These are phyloP conservation scores for Capitella teleta DNA, from an alignment of 1,140 invertebrate species.

Conservation along the genomic window DNA sequence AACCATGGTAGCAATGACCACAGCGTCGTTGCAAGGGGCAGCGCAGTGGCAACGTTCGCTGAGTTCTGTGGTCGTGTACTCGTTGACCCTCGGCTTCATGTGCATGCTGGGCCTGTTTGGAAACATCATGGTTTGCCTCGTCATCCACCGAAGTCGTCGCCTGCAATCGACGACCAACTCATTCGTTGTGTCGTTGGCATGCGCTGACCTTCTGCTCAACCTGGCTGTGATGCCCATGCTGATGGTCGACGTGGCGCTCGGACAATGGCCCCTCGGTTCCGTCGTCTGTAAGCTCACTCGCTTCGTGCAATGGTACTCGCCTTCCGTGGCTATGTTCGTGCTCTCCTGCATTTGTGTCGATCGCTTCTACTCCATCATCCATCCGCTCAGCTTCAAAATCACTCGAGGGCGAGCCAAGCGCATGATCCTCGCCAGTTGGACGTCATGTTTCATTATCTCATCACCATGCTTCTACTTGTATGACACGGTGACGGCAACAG, in stretches of 20 bases:
- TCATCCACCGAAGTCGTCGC: conserved; percentile 24
- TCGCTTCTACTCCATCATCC: conserved; percentile 30
- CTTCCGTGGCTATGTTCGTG: conserved; percentile 17
- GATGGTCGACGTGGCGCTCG: conserved; percentile 13
- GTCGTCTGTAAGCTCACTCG: conserved; percentile 23
- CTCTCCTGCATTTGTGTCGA: conserved; percentile 24
- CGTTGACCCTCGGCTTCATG: conserved; percentile 15
- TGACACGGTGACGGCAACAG: neutral
- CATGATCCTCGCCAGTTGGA: conserved; percentile 20
- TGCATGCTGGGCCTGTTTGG: conserved; percentile 20
- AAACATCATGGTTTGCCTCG: conserved; percentile 27
- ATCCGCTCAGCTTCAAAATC: conserved; percentile 31
- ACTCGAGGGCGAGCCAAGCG: conserved; percentile 26
- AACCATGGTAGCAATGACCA: no score
- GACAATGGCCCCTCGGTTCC: conserved; percentile 19
- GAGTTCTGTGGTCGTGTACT: conserved; percentile 12
- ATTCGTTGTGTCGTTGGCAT: conserved; percentile 25
- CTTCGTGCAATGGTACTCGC: conserved; percentile 19
- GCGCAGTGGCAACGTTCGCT: neutral
- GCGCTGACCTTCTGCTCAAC: conserved; percentile 17
- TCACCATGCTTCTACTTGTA: conserved; percentile 21
- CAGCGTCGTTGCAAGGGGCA: no score
- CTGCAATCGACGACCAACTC: conserved; percentile 35
- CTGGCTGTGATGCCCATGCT: conserved; percentile 19
- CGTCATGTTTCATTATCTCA: conserved; percentile 14